Evolutionary conservation across 1,140 invertebrate genomes (phyloP), one percentile per base, ranked within the genome.

Genomic region (Drosophila bipectinata): DNA sequence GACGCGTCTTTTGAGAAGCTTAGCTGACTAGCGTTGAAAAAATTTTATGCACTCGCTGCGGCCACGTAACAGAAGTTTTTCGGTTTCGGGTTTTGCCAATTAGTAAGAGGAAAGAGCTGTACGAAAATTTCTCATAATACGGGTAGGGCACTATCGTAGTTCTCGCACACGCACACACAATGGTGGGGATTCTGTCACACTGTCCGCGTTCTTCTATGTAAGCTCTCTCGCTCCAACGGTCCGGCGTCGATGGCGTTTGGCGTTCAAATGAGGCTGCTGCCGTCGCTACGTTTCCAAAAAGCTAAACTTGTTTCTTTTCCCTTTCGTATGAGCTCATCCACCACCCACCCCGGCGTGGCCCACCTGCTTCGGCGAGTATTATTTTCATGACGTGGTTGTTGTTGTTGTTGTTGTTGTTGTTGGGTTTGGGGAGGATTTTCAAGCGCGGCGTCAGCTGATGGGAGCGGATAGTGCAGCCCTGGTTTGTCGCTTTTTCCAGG

Each of bases 241-340:
- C 77, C 77, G 80, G 56, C 52, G 41, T 64, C 67, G 82, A 57
- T 81, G 62, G 63, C 67, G 80, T 58, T 64, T 69, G 66, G 74
- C 72, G 58, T 79, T 39, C 58, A 72, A 83, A 55, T 84, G 67
- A 64, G 64, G 72, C 79, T 82, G 69, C 74, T 44, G n/a, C 41
- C 47, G 44, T 45, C 59, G 47, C 54, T 64, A 55, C 8, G 44
- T 18, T 85, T 85, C 69, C 74, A 82, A 87, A 84, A 81, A 85
- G 82, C 81, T 81, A 85, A 85, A 85, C 81, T 85, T 85, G 81
- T 85, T 85, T 85, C 73, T 74, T 63, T 62, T 75, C 62, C 32
- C 61, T 77, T 77, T 85, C 61, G 82, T 74, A 85, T 85, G 81
- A 85, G 81, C 82, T 85, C 81, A 85, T 84, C 81, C 60, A 82